Evolutionary conservation across 2,797 vertebrate genomes (phyloP).

Genomic region (Fringilla coelebs): DNA sequence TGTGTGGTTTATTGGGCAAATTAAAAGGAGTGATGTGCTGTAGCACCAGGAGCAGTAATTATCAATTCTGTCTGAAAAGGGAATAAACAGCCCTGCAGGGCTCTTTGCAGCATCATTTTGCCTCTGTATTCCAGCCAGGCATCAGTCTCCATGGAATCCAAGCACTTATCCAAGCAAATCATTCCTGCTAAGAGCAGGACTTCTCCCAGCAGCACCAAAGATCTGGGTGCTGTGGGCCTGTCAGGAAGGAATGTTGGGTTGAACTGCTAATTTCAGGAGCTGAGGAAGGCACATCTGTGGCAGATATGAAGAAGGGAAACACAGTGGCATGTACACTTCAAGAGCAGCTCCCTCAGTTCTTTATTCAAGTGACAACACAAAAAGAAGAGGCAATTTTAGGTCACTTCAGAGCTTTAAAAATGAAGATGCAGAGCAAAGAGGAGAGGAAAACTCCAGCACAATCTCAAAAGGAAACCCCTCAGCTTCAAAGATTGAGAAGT

Average conservation of each 20-base stretch:
- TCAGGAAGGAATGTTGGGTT: background rate
- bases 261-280: background rate
- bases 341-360: background rate
- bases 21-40: background rate
- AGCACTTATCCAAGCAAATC: background rate
- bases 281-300: background rate
- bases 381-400: background rate
- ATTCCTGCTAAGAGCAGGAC: background rate
- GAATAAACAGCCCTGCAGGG: conserved; percentile 16
- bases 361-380: background rate
- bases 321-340: background rate
- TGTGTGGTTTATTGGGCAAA: background rate
- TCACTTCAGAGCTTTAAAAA: background rate
- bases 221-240: background rate
- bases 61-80: conserved; percentile 28
- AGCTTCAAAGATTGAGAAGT: background rate
- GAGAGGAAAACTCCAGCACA: background rate
- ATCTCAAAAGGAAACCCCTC: background rate
- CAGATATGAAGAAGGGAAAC: background rate
- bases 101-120: conserved; percentile 9
- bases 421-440: background rate
- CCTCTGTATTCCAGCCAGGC: background rate
- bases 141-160: background rate
- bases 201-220: background rate
- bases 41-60: conserved; percentile 11